Evolutionary conservation across 2,797 vertebrate species (phyloP).

Genomic region (Tangara arthus): DNA sequence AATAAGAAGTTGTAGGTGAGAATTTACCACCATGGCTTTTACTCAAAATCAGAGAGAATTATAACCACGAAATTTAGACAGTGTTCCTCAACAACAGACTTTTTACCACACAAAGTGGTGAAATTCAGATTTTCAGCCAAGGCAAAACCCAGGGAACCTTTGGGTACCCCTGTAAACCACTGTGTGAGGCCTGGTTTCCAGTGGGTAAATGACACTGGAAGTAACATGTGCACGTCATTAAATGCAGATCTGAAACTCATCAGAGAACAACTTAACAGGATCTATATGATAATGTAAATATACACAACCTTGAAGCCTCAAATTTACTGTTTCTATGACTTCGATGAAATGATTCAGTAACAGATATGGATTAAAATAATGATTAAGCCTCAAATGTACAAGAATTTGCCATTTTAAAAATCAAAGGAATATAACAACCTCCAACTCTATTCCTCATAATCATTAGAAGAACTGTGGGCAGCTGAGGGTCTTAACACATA

Average conservation of each 20-base stretch:
- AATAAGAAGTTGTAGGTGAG: not conserved
- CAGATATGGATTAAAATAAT: rapidly evolving
- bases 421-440: not conserved
- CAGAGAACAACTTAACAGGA: not conserved
- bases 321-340: not conserved
- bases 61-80: not conserved
- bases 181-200: not conserved
- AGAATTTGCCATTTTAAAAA: not conserved
- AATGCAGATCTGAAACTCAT: not conserved
- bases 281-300: not conserved
- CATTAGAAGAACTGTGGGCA: not conserved
- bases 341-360: not conserved
- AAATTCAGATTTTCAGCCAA: not conserved
- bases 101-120: not conserved
- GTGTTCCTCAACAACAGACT: not conserved
- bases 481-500: not conserved
- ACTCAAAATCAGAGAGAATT: not conserved
- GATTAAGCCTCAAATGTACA: not conserved
- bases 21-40: not conserved
- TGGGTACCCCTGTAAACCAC: too few relatives aligned
- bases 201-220: not conserved
- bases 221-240: not conserved
- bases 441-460: not conserved
- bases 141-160: not conserved
- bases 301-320: not conserved